Evolutionary conservation across 2,113 vertebrate species (phyloP).

Genomic region (Cyphomyrus discorhynchus): DNA sequence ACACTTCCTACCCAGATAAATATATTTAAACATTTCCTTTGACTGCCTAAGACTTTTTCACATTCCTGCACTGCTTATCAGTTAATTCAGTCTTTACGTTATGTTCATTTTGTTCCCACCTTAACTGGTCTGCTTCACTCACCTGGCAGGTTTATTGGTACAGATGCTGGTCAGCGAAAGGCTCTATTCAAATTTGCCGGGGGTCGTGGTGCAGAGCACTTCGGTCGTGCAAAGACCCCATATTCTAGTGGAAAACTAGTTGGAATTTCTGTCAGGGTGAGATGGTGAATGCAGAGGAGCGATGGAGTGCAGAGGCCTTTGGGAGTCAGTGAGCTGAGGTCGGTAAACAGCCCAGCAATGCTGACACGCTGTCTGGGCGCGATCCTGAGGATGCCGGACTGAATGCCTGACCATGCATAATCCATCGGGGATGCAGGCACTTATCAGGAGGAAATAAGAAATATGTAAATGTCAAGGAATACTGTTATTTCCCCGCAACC

Average conservation of each 20-base stretch:
- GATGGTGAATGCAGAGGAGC: too few species aligned
- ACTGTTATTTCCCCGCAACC: slow-evolving; percentile 2
- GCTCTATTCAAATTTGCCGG: background rate
- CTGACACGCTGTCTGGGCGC: background rate
- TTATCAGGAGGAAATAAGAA: background rate
- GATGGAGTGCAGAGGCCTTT: background rate
- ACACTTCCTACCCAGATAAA: background rate
- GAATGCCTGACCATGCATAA: background rate
- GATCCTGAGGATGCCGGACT: background rate
- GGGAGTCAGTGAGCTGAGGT: background rate
- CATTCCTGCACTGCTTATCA: background rate
- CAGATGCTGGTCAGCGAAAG: background rate
- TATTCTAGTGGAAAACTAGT: background rate
- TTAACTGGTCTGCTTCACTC: background rate
- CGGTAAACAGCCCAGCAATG: background rate
- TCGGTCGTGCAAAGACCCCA: background rate
- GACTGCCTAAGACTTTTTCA: background rate
- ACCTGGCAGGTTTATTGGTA: background rate
- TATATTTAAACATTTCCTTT: background rate
- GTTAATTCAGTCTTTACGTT: background rate
- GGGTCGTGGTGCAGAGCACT: background rate
- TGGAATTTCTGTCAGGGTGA: background rate
- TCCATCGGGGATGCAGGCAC: background rate
- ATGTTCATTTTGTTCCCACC: background rate
- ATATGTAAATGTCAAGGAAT: background rate